These are phyloP conservation scores for Phrynocephalus vlangalii DNA, from an alignment of 2,797 vertebrate species.

Conservation along the genomic window DNA sequence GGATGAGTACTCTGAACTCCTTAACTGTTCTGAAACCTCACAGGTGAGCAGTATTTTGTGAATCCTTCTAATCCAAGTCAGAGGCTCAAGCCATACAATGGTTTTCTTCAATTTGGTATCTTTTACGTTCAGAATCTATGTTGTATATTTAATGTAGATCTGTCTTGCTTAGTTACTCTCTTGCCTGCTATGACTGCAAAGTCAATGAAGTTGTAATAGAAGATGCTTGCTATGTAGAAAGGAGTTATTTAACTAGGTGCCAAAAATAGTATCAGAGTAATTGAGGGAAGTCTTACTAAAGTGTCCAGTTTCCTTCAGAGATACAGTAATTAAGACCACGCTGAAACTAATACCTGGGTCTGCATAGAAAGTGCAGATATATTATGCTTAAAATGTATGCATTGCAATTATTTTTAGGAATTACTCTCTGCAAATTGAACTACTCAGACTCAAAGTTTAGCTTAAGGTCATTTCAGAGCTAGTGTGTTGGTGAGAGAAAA, in stretches of 20 bases:
- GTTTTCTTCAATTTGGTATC: neutral
- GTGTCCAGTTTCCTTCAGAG: conserved; percentile 30
- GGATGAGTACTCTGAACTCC: neutral
- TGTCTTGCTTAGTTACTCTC: conserved; percentile 11
- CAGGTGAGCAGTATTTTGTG: too few relatives aligned
- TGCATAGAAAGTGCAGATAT: neutral
- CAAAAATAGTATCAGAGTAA: conserved; percentile 44
- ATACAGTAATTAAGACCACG: neutral
- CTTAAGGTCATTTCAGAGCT: neutral
- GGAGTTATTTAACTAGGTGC: conserved; percentile 45
- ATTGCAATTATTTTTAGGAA: neutral
- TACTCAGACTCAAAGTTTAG: neutral
- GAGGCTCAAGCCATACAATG: neutral
- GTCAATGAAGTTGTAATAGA: conserved; percentile 36
- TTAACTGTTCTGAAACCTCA: neutral
- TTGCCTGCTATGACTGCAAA: conserved; percentile 26
- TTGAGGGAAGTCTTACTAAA: conserved; percentile 37
- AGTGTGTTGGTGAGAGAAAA: neutral
- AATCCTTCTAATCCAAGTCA: neutral
- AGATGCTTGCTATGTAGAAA: conserved; percentile 40
- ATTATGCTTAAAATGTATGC: neutral
- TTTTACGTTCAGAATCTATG: neutral
- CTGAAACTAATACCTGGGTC: conserved; percentile 15
- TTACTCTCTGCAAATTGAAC: neutral
- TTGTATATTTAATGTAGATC: neutral